These are phyloP conservation scores for Peromyscus maniculatus DNA, from an alignment of 2,113 vertebrate species.

Conservation along the genomic window DNA sequence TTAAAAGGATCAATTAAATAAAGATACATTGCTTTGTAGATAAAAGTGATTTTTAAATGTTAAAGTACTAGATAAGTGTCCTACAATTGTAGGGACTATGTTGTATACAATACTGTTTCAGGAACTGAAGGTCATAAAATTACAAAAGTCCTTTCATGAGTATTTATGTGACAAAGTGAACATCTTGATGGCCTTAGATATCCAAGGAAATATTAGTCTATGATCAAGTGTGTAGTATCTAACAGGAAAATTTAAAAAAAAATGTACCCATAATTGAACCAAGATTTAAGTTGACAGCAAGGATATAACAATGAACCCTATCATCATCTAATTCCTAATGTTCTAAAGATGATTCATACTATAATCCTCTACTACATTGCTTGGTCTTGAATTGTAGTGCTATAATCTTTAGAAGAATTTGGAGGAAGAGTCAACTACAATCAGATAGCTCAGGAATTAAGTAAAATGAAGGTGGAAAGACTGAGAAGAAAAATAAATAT, in stretches of 20 bases:
- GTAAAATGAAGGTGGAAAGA: neutral
- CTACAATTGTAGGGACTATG: too few relatives aligned
- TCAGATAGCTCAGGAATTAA: neutral
- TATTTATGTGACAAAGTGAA: too few relatives aligned
- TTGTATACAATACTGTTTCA: too few relatives aligned
- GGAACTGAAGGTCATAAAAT: too few relatives aligned
- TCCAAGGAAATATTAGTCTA: constrained; percentile 7
- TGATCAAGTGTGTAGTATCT: neutral
- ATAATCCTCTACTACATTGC: neutral
- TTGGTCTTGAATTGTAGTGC: constrained; percentile 10
- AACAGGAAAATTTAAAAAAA: neutral
- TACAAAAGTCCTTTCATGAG: too few relatives aligned
- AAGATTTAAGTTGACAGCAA: neutral
- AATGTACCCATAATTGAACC: neutral
- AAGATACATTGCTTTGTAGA: too few relatives aligned
- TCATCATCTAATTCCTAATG: neutral
- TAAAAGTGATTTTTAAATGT: too few relatives aligned
- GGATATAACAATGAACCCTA: neutral
- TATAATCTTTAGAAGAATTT: neutral
- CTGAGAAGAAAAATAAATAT: neutral
- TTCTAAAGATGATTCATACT: neutral
- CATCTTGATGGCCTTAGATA: neutral
- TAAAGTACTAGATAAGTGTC: too few relatives aligned
- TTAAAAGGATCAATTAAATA: too few relatives aligned
- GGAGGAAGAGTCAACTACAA: neutral